Percentiles rank a stretch among this genome's conserved stretches.
phyloP scores from a whole-genome alignment of 2,113 vertebrate species.

The Carassius auratus region DNA sequence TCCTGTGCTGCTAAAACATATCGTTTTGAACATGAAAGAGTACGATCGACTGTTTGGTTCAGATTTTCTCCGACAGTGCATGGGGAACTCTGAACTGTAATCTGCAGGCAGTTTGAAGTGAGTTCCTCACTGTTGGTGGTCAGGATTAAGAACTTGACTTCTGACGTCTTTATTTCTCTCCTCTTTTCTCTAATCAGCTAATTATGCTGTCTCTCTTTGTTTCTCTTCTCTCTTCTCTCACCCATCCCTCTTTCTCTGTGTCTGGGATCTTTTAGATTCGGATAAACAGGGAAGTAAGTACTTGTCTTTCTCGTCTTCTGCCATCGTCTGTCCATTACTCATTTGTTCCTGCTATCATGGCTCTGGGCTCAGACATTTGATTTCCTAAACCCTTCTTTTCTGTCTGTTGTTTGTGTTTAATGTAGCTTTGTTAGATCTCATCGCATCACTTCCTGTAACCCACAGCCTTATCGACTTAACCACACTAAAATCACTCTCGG shows the following conservation, averaged over 20 bases:
- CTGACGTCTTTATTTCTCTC: neutral
- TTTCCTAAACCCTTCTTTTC: neutral
- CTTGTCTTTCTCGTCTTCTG: constrained; percentile 56
- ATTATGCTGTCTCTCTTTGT: constrained; percentile 66
- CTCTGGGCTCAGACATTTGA: neutral
- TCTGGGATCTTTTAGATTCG: constrained; percentile 78
- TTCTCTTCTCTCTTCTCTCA: constrained; percentile 44
- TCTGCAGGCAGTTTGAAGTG: neutral
- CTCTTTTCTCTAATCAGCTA: constrained; percentile 65
- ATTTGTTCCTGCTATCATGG: constrained; percentile 1
- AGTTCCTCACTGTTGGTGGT: constrained; percentile 8
- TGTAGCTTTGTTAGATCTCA: neutral
- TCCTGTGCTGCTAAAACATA: neutral
- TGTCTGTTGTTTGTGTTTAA: neutral
- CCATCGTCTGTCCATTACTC: neutral
- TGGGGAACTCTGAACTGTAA: neutral
- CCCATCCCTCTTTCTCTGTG: constrained; percentile 34
- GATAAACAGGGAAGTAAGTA: constrained; percentile 88
- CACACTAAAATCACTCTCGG: neutral
- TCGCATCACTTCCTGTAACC: neutral
- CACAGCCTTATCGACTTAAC: neutral
- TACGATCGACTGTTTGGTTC: neutral
- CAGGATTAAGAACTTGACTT: neutral
- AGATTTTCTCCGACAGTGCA: neutral
- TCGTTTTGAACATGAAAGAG: neutral